Conservation (phyloP, 1,140 invertebrate genomes). For the Luehdorfia chinensis region DNA sequence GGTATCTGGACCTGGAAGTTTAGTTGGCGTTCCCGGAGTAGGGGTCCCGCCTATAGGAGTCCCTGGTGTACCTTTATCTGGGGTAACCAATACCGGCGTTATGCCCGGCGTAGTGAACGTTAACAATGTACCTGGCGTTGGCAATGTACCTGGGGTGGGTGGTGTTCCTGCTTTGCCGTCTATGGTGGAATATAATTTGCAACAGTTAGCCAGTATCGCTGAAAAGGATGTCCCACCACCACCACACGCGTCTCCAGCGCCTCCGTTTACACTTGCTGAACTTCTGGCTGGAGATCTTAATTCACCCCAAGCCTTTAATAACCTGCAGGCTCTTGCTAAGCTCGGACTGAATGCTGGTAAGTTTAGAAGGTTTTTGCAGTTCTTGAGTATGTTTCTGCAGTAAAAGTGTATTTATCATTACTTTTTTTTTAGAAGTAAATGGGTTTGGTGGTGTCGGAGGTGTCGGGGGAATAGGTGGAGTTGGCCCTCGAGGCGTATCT, state of each 20-base stretch:
- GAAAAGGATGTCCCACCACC: slow-evolving; percentile 77
- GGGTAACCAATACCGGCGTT: slow-evolving; percentile 42
- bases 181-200: slow-evolving; percentile 90
- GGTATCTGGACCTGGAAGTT: slow-evolving; percentile 39
- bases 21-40: slow-evolving; percentile 53
- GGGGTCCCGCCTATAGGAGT: slow-evolving; percentile 52
- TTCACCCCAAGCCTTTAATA: slow-evolving; percentile 88
- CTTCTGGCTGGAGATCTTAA: slow-evolving; percentile 84
- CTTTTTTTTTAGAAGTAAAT: slow-evolving; percentile 58
- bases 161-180: slow-evolving; percentile 78
- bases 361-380: slow-evolving; percentile 24
- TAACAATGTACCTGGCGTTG: slow-evolving; percentile 53
- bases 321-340: slow-evolving; percentile 92
- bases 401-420: no score
- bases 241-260: slow-evolving; percentile 82
- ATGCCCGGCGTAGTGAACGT: slow-evolving; percentile 56
- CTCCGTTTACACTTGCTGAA: slow-evolving; percentile 84
- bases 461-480: slow-evolving; percentile 43
- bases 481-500: slow-evolving; percentile 73
- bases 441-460: slow-evolving; percentile 59
- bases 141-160: slow-evolving; percentile 48
- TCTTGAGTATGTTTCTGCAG: no score
- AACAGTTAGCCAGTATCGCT: slow-evolving; percentile 87
- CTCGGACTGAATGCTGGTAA: slow-evolving; percentile 86
- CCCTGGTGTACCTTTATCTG: slow-evolving; percentile 41